Percentiles rank a stretch among this genome's conserved stretches.
Evolutionary conservation across 2,797 vertebrate species (phyloP).

Genomic region (Chelon auratus): DNA sequence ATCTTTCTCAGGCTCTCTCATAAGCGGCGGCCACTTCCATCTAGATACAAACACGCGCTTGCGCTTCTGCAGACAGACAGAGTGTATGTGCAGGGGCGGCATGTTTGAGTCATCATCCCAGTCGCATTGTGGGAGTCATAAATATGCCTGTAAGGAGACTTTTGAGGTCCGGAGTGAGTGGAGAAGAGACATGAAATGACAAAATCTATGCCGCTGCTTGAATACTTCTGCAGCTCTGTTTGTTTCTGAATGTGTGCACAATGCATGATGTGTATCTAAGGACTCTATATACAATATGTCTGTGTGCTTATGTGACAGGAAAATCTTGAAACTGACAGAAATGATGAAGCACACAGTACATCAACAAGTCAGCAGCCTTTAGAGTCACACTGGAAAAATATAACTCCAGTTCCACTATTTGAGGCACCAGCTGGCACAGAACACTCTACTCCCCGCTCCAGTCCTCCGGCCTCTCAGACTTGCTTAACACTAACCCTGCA

Average conservation of each 20-base stretch:
- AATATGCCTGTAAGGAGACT: conserved; percentile 31
- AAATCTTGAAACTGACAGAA: no score
- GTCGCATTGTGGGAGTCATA: conserved; percentile 52
- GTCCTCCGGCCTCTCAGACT: conserved; percentile 51
- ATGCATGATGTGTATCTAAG: background rate
- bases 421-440: conserved; percentile 58
- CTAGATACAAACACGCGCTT: conserved; percentile 36
- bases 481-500: conserved; percentile 53
- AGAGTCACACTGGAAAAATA: conserved; percentile 15
- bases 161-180: conserved; percentile 25
- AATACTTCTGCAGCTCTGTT: conserved; percentile 1
- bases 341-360: background rate
- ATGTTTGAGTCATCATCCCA: conserved; percentile 62
- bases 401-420: conserved; percentile 8
- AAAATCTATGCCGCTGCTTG: conserved; percentile 1
- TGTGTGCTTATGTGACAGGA: background rate
- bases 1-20: conserved; percentile 16
- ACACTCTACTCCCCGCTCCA: conserved; percentile 30
- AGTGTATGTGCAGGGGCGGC: conserved; percentile 39
- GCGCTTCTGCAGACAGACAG: conserved; percentile 39
- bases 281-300: background rate
- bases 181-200: conserved; percentile 36
- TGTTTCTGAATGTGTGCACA: no score
- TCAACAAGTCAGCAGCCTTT: conserved; percentile 5
- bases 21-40: conserved; percentile 16